Evolutionary conservation across 2,888 invertebrate species (phyloP).

Genomic region (Rhagonycha lutea): DNA sequence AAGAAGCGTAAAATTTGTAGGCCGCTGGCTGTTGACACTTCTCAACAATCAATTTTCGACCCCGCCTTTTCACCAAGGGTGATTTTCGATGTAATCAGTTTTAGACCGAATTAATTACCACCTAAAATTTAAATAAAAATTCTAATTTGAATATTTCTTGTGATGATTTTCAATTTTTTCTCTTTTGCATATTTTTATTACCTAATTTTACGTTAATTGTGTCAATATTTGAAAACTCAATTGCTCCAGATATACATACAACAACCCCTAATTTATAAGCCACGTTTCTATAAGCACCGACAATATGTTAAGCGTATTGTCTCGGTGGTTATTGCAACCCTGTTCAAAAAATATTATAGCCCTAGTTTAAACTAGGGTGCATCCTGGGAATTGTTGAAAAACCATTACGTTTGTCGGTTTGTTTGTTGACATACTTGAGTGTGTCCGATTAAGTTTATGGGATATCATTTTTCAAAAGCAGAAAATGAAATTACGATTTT

Average conservation of each 20-base stretch:
- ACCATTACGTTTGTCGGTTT: slow-evolving; percentile 32
- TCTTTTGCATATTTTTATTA: background rate
- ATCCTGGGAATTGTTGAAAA: slow-evolving; percentile 35
- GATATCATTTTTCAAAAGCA: slow-evolving; percentile 1
- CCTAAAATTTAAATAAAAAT: background rate
- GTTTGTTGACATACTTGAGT: slow-evolving; percentile 35
- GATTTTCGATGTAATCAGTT: slow-evolving; percentile 12
- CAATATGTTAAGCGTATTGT: slow-evolving; percentile 48
- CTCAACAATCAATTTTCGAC: slow-evolving; percentile 43
- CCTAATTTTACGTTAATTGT: background rate
- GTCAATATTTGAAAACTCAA: background rate
- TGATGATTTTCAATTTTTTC: background rate
- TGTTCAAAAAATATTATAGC: slow-evolving; percentile 49
- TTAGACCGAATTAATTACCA: background rate
- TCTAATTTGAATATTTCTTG: background rate
- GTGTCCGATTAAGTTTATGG: slow-evolving; percentile 31
- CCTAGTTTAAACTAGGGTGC: slow-evolving; percentile 46
- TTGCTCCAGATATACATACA: slow-evolving; percentile 20
- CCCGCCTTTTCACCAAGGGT: slow-evolving; percentile 42
- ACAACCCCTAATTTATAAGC: slow-evolving; percentile 52
- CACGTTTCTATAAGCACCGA: slow-evolving; percentile 49
- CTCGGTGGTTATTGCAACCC: slow-evolving; percentile 44
- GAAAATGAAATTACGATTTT: background rate
- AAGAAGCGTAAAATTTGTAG: slow-evolving; percentile 38
- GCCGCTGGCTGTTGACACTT: slow-evolving; percentile 43